Evolutionary conservation across 2,888 invertebrate genomes (phyloP), one percentile per base, ranked within the genome.

Genomic region (Strigamia maritima): DNA sequence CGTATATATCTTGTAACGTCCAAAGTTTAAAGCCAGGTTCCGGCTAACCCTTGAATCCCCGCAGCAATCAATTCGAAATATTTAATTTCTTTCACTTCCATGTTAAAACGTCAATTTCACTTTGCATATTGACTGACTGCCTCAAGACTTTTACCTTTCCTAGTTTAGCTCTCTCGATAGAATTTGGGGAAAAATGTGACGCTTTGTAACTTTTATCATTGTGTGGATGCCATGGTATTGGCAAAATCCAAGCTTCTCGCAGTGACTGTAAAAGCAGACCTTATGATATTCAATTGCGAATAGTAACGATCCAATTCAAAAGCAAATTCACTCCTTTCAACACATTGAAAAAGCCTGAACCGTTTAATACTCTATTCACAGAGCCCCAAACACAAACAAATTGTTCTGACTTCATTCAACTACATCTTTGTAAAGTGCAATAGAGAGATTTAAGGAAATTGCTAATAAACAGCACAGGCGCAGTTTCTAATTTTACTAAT

Each of bases 401-500:
- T 8, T 54, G 54, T 8, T 19, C 19, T 6, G 19, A n/a, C 8
- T 54, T 19, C 54, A 22, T 54, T 54, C 54, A 54, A 54, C n/a
- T 54, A n/a, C 2, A 8, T 54, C 54, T 54, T 54, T 8, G 16
- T 4, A 19, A n/a, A n/a, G 54, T 35, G 54, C 16, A 54, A 54
- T 19, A 19, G n/a, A 44, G 22, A 19, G 54, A 19, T 19, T 54
- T 54, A 19, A 8, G 54, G 19, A 54, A 54, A 54, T 16, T 54
- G 54, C 54, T 54, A 54, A 54, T 54, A 54, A 54, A 54, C n/a
- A n/a, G 54, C 54, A n/a, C n/a, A 19, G 19, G 54, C 54, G 54
- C n/a, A 54, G 16, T 44, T 54, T 54, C 54, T 54, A 54, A 54
- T 54, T 54, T 54, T 22, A 19, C 54, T 54, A 54, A 54, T 54